Evolutionary conservation across 2,797 vertebrate genomes (phyloP).

Genomic region (Arremon brunneinucha): DNA sequence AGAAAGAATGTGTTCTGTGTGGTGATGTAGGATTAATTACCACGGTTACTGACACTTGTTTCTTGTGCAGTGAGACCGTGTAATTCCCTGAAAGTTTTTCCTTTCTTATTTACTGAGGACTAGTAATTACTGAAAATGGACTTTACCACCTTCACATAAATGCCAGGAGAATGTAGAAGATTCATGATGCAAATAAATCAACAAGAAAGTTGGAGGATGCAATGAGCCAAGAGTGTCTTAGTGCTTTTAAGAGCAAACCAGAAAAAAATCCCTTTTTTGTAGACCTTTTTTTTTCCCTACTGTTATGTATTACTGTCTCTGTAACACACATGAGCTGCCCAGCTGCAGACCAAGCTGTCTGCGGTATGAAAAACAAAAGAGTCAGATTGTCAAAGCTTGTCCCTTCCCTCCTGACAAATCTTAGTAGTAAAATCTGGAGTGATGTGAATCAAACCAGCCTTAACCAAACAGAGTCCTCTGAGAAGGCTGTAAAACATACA

Average conservation of each 20-base stretch:
- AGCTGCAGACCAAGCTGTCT: not conserved
- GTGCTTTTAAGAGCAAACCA: not conserved
- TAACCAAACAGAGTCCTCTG: not conserved
- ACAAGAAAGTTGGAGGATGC: not conserved
- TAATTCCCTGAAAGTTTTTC: conserved; percentile 1
- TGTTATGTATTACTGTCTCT: not conserved
- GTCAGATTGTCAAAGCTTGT: not conserved
- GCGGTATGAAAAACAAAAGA: not conserved
- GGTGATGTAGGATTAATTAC: conserved; percentile 1
- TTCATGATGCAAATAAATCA: conserved; percentile 1
- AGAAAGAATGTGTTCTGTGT: not conserved
- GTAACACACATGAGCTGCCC: not conserved
- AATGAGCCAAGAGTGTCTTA: not conserved
- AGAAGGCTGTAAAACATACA: not conserved
- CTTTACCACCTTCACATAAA: not conserved
- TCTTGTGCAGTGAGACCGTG: not conserved
- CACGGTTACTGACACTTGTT: not conserved
- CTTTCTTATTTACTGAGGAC: not conserved
- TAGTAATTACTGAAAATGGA: not conserved
- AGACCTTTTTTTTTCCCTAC: accelerated
- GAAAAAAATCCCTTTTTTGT: not conserved
- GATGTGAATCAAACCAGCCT: not conserved
- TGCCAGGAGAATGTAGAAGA: not conserved
- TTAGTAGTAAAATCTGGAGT: not conserved
- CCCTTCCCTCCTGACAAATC: not conserved